Conservation (phyloP, 1,140 invertebrate species). For the Heterodera schachtii region DNA sequence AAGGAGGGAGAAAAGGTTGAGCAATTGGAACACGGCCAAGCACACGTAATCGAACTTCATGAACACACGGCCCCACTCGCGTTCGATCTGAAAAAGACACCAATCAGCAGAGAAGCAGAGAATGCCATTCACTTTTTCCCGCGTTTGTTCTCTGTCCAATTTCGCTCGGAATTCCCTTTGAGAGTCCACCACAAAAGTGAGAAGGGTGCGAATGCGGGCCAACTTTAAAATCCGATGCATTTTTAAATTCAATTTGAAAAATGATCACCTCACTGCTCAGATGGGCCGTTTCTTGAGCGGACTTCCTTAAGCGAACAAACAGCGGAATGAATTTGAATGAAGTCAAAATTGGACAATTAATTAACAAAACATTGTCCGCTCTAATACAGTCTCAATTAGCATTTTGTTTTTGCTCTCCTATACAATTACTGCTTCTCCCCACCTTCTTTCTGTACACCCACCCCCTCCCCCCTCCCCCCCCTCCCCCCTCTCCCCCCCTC, state of each 20-base stretch:
- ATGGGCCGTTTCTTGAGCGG: neutral
- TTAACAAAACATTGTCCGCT: too few relatives aligned
- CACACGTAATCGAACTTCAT: constrained; percentile 57
- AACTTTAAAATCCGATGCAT: neutral
- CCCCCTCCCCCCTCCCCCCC: neutral
- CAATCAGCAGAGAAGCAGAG: neutral
- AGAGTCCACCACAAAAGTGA: constrained; percentile 21
- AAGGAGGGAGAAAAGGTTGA: constrained; percentile 55
- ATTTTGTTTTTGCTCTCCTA: too few relatives aligned
- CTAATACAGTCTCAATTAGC: too few relatives aligned
- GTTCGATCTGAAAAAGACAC: constrained; percentile 51
- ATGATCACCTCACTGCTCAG: neutral
- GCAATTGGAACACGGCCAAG: constrained; percentile 51
- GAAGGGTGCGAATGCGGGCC: constrained; percentile 5
- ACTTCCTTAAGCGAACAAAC: neutral
- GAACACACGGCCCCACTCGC: constrained; percentile 59
- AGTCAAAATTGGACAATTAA: too few relatives aligned
- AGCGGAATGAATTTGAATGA: too few relatives aligned
- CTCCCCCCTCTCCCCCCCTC: neutral
- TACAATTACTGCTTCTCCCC: too few relatives aligned
- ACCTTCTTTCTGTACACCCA: too few relatives aligned
- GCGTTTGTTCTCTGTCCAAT: constrained; percentile 19
- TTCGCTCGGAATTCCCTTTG: constrained; percentile 14
- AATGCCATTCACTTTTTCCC: constrained; percentile 18
- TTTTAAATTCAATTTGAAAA: neutral